phyloP scores from a whole-genome alignment of 2,113 vertebrate species.

The Lamprologus lemairii region DNA sequence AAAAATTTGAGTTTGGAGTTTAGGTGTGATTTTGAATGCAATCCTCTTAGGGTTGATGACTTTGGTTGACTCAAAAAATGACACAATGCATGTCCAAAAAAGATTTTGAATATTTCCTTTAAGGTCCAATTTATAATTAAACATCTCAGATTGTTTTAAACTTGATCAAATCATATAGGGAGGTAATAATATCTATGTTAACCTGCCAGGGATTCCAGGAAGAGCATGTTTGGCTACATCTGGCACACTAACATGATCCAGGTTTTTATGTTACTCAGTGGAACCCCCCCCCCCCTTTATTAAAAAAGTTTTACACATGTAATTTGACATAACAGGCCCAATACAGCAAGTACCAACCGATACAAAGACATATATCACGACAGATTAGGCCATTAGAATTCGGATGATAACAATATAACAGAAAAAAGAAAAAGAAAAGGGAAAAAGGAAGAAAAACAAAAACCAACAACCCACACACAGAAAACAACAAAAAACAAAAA shows the following conservation, averaged over 20 bases:
- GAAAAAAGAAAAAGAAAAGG: neutral
- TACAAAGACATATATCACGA: neutral
- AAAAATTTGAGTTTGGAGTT: neutral
- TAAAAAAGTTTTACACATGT: neutral
- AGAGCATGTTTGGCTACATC: neutral
- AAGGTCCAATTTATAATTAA: neutral
- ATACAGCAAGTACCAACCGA: neutral
- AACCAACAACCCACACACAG: neutral
- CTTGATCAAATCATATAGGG: neutral
- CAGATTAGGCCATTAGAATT: neutral
- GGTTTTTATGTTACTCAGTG: neutral
- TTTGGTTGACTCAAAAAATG: neutral
- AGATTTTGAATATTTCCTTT: neutral
- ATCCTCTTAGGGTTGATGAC: neutral
- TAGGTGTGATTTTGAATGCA: neutral
- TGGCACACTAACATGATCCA: neutral
- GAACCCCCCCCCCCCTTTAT: neutral
- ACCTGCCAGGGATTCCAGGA: neutral
- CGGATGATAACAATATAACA: neutral
- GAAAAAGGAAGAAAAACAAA: rapidly evolving
- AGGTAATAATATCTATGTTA: neutral
- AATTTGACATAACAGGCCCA: neutral
- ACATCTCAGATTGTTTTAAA: neutral
- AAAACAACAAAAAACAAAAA: neutral
- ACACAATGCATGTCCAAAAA: neutral